phyloP scores from a whole-genome alignment of 2,797 vertebrate genomes.

The Antrozous pallidus region DNA sequence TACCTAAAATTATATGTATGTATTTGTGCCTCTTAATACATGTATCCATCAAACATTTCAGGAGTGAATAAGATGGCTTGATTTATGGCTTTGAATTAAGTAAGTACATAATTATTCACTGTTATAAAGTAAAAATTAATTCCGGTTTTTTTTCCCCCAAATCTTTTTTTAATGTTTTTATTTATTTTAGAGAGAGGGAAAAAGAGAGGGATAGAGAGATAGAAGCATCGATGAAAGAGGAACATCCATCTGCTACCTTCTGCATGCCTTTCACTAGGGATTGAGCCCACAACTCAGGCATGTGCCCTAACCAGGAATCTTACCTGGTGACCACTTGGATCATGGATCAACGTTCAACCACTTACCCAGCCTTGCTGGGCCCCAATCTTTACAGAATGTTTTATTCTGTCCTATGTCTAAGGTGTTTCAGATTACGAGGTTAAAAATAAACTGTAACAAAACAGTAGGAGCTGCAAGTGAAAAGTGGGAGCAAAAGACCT shows the following conservation, averaged over 20 bases:
- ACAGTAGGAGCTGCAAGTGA: not conserved
- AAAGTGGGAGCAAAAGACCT: not conserved
- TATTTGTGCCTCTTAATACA: not conserved
- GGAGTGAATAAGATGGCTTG: constrained; percentile 14
- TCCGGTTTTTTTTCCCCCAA: not conserved
- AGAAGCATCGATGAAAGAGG: no score
- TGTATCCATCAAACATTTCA: not conserved
- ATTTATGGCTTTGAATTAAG: constrained; percentile 40
- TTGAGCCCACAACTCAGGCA: no score
- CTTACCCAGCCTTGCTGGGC: no score
- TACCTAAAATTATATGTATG: constrained; percentile 32
- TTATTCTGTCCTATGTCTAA: not conserved
- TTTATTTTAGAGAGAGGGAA: no score
- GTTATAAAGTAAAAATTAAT: not conserved
- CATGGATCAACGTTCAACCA: no score
- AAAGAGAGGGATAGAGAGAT: no score
- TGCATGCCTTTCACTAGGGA: no score
- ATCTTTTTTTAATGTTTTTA: not conserved
- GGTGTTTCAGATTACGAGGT: constrained; percentile 11
- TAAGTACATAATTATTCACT: not conserved
- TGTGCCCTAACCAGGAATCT: no score
- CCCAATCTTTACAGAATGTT: constrained; percentile 10
- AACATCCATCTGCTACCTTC: no score
- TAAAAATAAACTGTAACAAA: constrained; percentile 29
- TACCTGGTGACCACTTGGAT: no score